phyloP scores from a whole-genome alignment of 2,888 invertebrate genomes.

The Pachymerium ferrugineum region DNA sequence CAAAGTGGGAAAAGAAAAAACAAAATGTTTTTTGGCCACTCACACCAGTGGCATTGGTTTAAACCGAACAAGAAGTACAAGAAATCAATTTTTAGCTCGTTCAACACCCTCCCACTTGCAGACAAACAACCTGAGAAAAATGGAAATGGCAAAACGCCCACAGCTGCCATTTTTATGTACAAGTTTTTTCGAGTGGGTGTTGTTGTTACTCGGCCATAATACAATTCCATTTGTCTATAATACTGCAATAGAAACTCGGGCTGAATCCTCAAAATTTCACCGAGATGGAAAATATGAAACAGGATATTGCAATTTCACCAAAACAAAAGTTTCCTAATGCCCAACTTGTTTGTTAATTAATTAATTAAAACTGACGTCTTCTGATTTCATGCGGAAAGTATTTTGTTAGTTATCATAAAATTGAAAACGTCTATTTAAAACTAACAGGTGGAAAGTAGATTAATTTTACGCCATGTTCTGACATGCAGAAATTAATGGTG shows the following conservation, averaged over 20 bases:
- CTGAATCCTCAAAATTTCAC: neutral
- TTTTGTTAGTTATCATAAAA: no score
- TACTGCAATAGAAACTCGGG: neutral
- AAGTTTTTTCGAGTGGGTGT: no score
- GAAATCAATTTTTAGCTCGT: slow-evolving; percentile 7
- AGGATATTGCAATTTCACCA: neutral
- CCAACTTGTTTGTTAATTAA: no score
- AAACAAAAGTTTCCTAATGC: no score
- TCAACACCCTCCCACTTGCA: neutral
- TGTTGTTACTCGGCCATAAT: slow-evolving; percentile 2
- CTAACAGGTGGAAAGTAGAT: no score
- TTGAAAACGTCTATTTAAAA: no score
- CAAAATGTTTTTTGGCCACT: neutral
- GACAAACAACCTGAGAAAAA: neutral
- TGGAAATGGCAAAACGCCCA: slow-evolving; percentile 10
- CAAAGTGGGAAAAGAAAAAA: neutral
- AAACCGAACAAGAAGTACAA: neutral
- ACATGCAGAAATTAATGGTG: no score
- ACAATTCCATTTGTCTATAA: neutral
- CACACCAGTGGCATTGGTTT: neutral
- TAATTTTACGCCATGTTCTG: no score
- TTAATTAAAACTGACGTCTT: no score
- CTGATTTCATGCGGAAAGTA: no score
- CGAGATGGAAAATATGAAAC: neutral
- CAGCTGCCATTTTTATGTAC: slow-evolving; percentile 4